These are phyloP conservation scores for Platycnemis pennipes DNA, from an alignment of 2,888 invertebrate species.

Conservation along the genomic window DNA sequence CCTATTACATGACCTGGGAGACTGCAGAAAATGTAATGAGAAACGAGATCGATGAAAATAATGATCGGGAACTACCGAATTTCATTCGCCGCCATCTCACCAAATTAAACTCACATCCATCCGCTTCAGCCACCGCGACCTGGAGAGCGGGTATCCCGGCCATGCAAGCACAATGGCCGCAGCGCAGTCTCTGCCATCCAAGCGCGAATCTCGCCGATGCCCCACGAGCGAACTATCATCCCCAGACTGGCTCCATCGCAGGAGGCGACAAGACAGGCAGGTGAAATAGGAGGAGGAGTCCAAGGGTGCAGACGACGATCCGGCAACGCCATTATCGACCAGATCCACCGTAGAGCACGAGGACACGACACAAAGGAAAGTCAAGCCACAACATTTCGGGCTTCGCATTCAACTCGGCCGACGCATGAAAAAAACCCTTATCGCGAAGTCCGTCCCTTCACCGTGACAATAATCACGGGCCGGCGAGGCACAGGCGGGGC, in stretches of 20 bases:
- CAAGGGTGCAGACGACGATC: background rate
- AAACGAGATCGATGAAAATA: too few species aligned
- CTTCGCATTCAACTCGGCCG: constrained; percentile 15
- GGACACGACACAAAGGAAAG: background rate
- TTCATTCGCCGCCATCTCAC: background rate
- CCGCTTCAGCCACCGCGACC: background rate
- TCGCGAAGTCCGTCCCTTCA: background rate
- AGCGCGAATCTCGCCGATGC: background rate
- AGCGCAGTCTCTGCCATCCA: too few species aligned
- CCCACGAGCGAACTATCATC: background rate
- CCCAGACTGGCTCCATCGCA: background rate
- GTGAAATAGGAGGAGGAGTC: constrained; percentile 3
- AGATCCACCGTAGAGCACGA: background rate
- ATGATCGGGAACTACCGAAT: background rate
- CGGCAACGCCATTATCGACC: background rate
- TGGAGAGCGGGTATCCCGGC: background rate
- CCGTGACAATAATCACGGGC: background rate
- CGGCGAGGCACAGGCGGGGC: constrained; percentile 11
- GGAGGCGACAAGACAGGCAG: background rate
- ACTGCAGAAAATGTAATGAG: too few species aligned
- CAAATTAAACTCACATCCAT: background rate
- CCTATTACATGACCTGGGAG: too few species aligned
- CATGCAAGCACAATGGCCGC: background rate
- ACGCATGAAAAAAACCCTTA: constrained; percentile 24
- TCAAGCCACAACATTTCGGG: background rate